A percentile compares a stretch with the other conserved stretches of the same genome.
These are phyloP conservation scores for Malurus elegans DNA, from an alignment of 2,113 vertebrate genomes.

Conservation along the genomic window DNA sequence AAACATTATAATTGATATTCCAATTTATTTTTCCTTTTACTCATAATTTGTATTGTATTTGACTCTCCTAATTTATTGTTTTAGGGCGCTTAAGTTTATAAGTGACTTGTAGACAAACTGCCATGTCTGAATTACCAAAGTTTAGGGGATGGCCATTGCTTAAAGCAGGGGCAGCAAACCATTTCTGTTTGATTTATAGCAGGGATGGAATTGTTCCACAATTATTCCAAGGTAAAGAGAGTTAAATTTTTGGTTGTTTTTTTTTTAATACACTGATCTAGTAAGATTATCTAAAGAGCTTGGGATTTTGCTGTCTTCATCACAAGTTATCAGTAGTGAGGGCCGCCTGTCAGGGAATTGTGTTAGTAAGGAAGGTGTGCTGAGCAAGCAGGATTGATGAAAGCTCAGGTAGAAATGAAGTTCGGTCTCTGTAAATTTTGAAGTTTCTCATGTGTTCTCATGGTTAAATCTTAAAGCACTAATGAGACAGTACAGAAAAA, in stretches of 20 bases:
- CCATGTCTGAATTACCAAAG: background rate
- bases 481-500: background rate
- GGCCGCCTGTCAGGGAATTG: background rate
- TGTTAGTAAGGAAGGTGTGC: background rate
- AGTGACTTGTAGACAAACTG: accelerated
- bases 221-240: background rate
- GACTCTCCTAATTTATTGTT: background rate
- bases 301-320: background rate
- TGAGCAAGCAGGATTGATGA: background rate
- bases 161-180: background rate
- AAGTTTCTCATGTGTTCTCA: background rate
- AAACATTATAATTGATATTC: background rate
- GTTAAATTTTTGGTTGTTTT: background rate
- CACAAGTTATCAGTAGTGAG: background rate
- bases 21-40: background rate
- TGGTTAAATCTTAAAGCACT: background rate
- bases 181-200: background rate
- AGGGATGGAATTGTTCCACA: background rate
- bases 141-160: background rate
- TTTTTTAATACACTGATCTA: background rate
- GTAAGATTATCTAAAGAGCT: background rate
- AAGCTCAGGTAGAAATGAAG: background rate
- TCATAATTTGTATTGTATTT: background rate
- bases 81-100: background rate
- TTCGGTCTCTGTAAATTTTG: background rate